Percentiles rank a stretch among this genome's conserved stretches.
These are phyloP conservation scores for Agyllia agylla DNA, from an alignment of 2,888 invertebrate species.

Conservation along the genomic window DNA sequence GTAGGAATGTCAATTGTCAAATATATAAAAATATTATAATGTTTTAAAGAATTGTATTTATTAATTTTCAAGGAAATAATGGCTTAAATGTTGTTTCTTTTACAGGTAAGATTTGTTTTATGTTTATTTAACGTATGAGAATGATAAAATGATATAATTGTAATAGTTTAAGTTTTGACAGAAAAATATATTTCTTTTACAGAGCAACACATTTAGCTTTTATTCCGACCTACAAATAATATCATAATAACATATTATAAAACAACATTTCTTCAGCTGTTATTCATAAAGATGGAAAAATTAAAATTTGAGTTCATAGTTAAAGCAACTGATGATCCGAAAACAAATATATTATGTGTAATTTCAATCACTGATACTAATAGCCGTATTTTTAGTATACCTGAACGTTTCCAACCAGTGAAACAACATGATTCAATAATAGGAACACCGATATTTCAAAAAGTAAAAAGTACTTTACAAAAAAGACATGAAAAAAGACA, in stretches of 20 bases:
- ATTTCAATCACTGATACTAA: conserved; percentile 13
- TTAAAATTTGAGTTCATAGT: conserved; percentile 2
- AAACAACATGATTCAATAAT: neutral
- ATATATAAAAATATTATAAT: too few relatives aligned
- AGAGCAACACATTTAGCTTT: neutral
- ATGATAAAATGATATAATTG: too few relatives aligned
- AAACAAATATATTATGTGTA: conserved; percentile 6
- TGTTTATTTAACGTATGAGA: too few relatives aligned
- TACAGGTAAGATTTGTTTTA: too few relatives aligned
- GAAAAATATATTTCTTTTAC: neutral
- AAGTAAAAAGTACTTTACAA: neutral
- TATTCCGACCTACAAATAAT: neutral
- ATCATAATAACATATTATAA: neutral
- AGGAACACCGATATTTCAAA: neutral
- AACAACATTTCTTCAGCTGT: neutral
- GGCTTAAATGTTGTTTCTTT: too few relatives aligned
- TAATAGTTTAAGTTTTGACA: too few relatives aligned
- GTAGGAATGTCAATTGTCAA: too few relatives aligned
- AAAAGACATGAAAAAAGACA: conserved; percentile 37
- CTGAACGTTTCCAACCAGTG: neutral
- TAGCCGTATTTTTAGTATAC: neutral
- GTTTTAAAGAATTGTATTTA: too few relatives aligned
- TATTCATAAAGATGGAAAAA: neutral
- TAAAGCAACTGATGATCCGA: neutral
- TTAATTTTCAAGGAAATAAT: too few relatives aligned